Conservation (phyloP, 53 echinoderm and acorn worm species). For the Temnopleurus reevesii region DNA sequence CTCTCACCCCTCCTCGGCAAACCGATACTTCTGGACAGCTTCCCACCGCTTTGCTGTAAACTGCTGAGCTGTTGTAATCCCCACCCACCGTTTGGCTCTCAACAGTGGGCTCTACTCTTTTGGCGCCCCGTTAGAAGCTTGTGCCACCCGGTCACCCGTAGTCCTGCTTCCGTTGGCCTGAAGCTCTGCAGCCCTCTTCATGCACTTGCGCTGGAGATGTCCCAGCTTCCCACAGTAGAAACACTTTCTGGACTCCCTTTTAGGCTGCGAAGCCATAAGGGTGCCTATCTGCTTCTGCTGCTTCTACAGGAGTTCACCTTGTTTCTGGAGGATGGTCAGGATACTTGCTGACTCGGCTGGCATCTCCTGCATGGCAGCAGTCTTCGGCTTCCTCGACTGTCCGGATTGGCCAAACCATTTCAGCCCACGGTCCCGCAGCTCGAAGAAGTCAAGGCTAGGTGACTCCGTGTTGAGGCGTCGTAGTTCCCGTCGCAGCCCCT, state of each 20-base stretch:
- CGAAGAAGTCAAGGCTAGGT: not conserved
- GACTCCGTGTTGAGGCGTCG: not conserved
- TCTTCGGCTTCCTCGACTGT: too few species aligned
- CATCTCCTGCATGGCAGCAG: too few species aligned
- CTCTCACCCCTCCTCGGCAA: not conserved
- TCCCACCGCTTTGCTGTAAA: conserved; percentile 36
- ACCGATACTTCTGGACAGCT: conserved; percentile 8
- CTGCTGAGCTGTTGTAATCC: conserved; percentile 24
- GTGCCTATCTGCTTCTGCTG: conserved; percentile 66
- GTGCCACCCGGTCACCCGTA: not conserved
- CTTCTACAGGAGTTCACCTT: conserved; percentile 49
- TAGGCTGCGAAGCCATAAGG: not conserved
- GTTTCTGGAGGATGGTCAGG: conserved; percentile 36
- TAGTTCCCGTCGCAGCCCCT: not conserved
- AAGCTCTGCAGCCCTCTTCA: not conserved
- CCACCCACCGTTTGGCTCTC: conserved; percentile 42
- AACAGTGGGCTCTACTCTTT: not conserved
- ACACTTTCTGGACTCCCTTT: not conserved
- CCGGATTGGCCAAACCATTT: not conserved
- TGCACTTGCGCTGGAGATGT: conserved; percentile 64
- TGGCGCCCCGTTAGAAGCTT: not conserved
- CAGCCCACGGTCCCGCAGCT: not conserved
- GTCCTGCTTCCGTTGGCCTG: not conserved
- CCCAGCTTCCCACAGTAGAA: conserved; percentile 60
- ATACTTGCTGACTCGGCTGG: too few species aligned